Conservation (phyloP, 2,888 invertebrate genomes). For the Nemotelus nigrinus region DNA sequence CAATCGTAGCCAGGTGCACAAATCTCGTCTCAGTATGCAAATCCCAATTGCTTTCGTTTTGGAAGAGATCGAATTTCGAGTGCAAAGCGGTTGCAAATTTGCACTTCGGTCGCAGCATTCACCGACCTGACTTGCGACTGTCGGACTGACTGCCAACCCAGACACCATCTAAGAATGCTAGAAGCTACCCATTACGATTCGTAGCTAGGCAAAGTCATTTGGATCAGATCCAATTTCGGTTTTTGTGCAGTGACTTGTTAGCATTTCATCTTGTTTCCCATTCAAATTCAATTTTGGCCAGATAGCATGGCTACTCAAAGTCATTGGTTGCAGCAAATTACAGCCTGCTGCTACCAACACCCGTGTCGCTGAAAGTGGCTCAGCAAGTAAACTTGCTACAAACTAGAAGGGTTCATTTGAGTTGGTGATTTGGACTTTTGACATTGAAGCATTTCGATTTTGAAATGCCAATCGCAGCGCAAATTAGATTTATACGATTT, state of each 20-base stretch:
- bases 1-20: slow-evolving; percentile 21
- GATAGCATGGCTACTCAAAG: slow-evolving; percentile 20
- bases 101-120: slow-evolving; percentile 14
- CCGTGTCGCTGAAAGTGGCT: background rate
- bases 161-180: background rate
- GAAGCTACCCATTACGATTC: slow-evolving; percentile 9
- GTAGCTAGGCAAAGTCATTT: background rate
- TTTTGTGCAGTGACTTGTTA: slow-evolving; percentile 29
- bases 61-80: slow-evolving; percentile 14
- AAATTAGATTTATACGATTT: slow-evolving; percentile 22
- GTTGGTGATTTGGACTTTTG: slow-evolving; percentile 41
- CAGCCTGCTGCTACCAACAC: background rate
- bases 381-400: background rate
- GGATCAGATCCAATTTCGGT: slow-evolving; percentile 9
- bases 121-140: background rate
- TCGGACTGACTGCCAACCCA: background rate
- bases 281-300: slow-evolving; percentile 28
- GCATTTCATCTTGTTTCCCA: slow-evolving; percentile 30
- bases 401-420: slow-evolving; percentile 16
- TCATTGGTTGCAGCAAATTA: slow-evolving; percentile 31
- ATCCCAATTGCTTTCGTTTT: slow-evolving; percentile 10
- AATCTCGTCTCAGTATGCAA: slow-evolving; percentile 31
- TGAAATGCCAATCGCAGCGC: slow-evolving; percentile 8
- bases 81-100: slow-evolving; percentile 29
- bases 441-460: slow-evolving; percentile 25